Base-by-base conservation (phyloP, 2,888 invertebrate genomes). In the Carcina quercana region DNA sequence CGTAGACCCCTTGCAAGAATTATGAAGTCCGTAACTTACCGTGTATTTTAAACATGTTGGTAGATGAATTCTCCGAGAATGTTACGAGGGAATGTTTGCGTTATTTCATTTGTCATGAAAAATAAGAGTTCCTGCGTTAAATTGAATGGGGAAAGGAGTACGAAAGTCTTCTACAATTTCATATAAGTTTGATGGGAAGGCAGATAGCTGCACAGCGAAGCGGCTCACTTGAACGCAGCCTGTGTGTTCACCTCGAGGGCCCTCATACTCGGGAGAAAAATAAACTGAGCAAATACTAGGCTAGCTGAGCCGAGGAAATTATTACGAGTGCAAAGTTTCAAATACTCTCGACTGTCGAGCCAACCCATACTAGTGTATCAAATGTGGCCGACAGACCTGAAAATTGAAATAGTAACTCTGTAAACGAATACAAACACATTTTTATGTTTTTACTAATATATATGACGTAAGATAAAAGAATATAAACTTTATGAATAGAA, bases 261-360 rank as follows among this genome's bases (percentile, higher is more conserved):
- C 45, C 70, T 71, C 58, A 50, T 51, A 58, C 62, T 61, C 47
- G 52, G 55, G n/a, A 57, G 71, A 64, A 74, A 76, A 74, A 75
- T 73, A 75, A 75, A 72, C 70, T 70, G 71, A 65, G 61, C 66
- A 76, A 78, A 76, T 67, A 74, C 63, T 59, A 59, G 53, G 60
- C 54, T 51, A 62, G 60, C 59, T 59, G 44, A 50, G 57, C 53
- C 52, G 48, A 46, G 56, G 58, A 61, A 70, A 70, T 59, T 67
- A 67, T 68, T 66, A 59, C 53, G 47, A 64, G 55, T 53, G 56
- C 43, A 63, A 60, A 54, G 58, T 63, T 60, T 57, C 47, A 59
- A 64, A 64, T 51, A 55, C 51, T 58, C 56, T 43, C 52, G 41
- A 24, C 24, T 44, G 42, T n/a, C n/a, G n/a, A n/a, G n/a, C n/a